A percentile compares a stretch with the other conserved stretches of the same genome.
phyloP scores from a whole-genome alignment of 2,888 invertebrate genomes.

The Conus canariensis region DNA sequence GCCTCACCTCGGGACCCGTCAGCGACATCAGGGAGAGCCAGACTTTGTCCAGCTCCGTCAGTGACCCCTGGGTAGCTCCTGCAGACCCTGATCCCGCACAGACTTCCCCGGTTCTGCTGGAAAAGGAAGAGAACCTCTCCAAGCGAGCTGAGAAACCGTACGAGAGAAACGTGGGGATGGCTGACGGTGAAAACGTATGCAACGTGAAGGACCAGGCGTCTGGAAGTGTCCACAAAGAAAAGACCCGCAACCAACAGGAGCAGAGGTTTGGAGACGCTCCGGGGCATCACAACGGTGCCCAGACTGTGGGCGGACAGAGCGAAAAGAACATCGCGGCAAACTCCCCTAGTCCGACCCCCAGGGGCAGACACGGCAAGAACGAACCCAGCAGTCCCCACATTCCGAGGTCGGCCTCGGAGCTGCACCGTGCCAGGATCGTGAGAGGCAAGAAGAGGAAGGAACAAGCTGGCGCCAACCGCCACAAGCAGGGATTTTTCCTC shows the following conservation, averaged over 20 bases:
- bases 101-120: not conserved
- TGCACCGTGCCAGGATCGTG: not conserved
- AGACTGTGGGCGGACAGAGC: not conserved
- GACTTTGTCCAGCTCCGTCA: conserved; percentile 27
- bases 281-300: not conserved
- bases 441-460: too few relatives aligned
- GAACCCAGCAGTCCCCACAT: not conserved
- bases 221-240: not conserved
- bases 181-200: not conserved
- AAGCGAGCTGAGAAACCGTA: not conserved
- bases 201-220: too few relatives aligned
- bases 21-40: conserved; percentile 11
- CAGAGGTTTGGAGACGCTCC: not conserved
- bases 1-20: conserved; percentile 54
- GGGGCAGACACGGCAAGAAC: not conserved
- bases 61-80: conserved; percentile 13
- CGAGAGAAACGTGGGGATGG: not conserved
- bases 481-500: conserved; percentile 27
- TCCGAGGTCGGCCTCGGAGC: conserved; percentile 27
- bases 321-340: not conserved
- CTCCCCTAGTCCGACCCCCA: not conserved
- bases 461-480: not conserved
- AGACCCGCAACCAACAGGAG: not conserved
- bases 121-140: not conserved
- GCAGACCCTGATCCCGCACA: not conserved